Evolutionary conservation across 2,888 invertebrate genomes (phyloP), one percentile per base, ranked within the genome.

Genomic region (Drepana falcataria): DNA sequence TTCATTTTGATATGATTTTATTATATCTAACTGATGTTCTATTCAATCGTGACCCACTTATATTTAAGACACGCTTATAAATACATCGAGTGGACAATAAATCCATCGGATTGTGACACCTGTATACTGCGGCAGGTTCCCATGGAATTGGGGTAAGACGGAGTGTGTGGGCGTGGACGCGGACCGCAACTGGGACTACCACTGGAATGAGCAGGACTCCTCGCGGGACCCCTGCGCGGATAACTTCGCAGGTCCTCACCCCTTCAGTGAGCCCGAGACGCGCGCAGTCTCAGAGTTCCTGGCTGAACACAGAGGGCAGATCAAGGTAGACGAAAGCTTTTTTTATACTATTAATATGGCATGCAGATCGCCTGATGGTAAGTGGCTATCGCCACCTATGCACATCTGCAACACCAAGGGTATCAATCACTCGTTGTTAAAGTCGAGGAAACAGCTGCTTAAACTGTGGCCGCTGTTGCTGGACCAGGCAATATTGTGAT

Each of bases 231-330:
- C 94, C 0, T 96, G 96, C 71, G 93, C 93, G 34, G 96, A 96
- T 53, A 94, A 94, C 61, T 96, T 93, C 76, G 93, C 94, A 0
- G 96, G 96, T 0, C 92, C 94, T 0, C 79, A 88, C 34, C 93
- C 95, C 2, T 95, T 95, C 77, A 96, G 96, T 4, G 96, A 96
- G 70, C 95, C 95, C 0, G 96, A 96, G 83, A 95, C 94, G 0
- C 88, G 91, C 61, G 94, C 94, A 0, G 91, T 95, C 47, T 93
- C 94, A 0, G 92, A 93, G 59, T 94, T 93, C 67, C 70, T 93
- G 9, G 78, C 92, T 56, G 92, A 93, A 64, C 88, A 92, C 64
- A 83, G 89, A 60, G 93, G 93, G 60, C 91, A 93, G 59, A 93
- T 95, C 35, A 92, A 94, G 89, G 92, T 93, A 68, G 68, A 2